Percentiles rank a stretch among this genome's conserved stretches.
phyloP scores from a whole-genome alignment of 2,113 vertebrate species.

The Thomomys bottae region DNA sequence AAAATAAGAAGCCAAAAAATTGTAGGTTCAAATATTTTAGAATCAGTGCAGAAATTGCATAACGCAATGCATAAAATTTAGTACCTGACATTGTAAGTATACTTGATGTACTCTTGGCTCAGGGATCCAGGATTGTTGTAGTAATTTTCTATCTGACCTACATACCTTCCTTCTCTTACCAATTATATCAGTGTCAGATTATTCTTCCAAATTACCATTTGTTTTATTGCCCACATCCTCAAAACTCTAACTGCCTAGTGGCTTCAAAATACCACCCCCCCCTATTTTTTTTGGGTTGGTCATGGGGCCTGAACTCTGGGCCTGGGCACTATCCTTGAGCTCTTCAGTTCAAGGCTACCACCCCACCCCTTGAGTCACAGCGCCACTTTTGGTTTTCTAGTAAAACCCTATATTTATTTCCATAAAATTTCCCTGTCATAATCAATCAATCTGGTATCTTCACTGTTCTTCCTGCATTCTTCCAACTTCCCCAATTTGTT shows the following conservation, averaged over 20 bases:
- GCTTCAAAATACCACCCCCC: too few relatives aligned
- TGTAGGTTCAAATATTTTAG: slow-evolving; percentile 10
- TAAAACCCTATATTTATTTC: slow-evolving; percentile 27
- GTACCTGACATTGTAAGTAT: not conserved
- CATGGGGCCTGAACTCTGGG: too few relatives aligned
- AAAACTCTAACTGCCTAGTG: slow-evolving; percentile 22
- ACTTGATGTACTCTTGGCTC: not conserved
- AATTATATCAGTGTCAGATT: not conserved
- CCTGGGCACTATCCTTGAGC: too few relatives aligned
- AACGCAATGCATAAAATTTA: not conserved
- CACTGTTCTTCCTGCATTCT: slow-evolving; percentile 39
- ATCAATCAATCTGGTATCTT: not conserved
- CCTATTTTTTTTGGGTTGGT: too few relatives aligned
- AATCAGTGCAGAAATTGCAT: slow-evolving; percentile 7
- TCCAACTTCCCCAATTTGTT: slow-evolving; percentile 30
- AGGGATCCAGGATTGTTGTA: not conserved
- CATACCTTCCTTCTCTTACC: not conserved
- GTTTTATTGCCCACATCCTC: not conserved
- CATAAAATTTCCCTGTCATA: slow-evolving; percentile 19
- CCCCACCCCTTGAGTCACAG: too few relatives aligned
- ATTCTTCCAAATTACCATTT: slow-evolving; percentile 28
- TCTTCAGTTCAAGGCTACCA: too few relatives aligned
- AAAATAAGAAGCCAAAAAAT: slow-evolving; percentile 36
- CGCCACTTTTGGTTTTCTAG: too few relatives aligned
- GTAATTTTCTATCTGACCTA: slow-evolving; percentile 22